phyloP scores from a whole-genome alignment of 2,797 vertebrate species.

The Cynodonichthys magdalenae region DNA sequence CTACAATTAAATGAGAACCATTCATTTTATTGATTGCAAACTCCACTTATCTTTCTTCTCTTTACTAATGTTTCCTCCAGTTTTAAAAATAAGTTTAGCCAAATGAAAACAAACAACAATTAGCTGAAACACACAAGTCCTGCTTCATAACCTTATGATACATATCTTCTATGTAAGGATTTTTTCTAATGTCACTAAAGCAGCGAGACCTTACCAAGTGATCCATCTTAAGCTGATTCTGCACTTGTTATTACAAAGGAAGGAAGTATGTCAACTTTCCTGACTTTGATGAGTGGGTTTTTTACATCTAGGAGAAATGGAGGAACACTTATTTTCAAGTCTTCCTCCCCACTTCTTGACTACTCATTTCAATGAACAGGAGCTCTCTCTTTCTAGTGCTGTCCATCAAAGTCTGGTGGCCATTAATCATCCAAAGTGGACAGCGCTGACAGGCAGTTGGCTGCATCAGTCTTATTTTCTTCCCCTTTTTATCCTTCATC shows the following conservation, averaged over 20 bases:
- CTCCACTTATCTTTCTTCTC: neutral
- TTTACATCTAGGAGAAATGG: slow-evolving; percentile 26
- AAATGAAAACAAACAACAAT: slow-evolving; percentile 21
- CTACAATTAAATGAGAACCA: slow-evolving; percentile 21
- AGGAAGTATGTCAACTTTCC: slow-evolving; percentile 31
- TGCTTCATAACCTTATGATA: slow-evolving; percentile 44
- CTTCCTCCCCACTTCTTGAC: slow-evolving; percentile 16
- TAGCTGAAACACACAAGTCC: slow-evolving; percentile 41
- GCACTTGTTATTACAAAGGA: slow-evolving; percentile 44
- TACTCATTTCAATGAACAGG: slow-evolving; percentile 61
- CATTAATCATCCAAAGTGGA: slow-evolving; percentile 82
- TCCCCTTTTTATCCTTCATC: slow-evolving; percentile 36
- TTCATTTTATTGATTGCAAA: slow-evolving; percentile 21
- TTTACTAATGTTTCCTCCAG: slow-evolving; percentile 11
- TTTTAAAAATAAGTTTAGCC: slow-evolving; percentile 19
- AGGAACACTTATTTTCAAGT: slow-evolving; percentile 58
- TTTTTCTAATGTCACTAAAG: slow-evolving; percentile 46
- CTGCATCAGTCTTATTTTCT: slow-evolving; percentile 69
- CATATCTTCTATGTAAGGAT: slow-evolving; percentile 40
- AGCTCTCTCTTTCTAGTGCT: slow-evolving; percentile 61
- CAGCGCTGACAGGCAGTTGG: slow-evolving; percentile 75
- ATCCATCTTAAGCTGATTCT: slow-evolving; percentile 51
- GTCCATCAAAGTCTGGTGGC: slow-evolving; percentile 73
- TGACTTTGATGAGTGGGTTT: slow-evolving; percentile 47
- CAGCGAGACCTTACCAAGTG: slow-evolving; percentile 54